A percentile compares a stretch with the other conserved stretches of the same genome.
Evolutionary conservation across 1,140 invertebrate species (phyloP).

Genomic region (Zaprionus kolodkinae): DNA sequence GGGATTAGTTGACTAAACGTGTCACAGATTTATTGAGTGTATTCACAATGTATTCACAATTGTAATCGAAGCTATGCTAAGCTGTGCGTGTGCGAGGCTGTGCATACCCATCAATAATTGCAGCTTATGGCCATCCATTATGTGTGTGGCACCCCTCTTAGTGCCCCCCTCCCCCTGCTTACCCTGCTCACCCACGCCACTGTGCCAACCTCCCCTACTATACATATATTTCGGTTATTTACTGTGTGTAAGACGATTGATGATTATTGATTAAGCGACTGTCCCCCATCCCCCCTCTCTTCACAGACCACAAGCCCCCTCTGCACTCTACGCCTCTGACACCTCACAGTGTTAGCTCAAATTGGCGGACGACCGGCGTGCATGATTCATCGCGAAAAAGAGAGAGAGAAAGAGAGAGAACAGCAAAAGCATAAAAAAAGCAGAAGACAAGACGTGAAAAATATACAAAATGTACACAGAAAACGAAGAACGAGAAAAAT

Average conservation of each 20-base stretch:
- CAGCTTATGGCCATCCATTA: conserved; percentile 78
- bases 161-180: too few species aligned
- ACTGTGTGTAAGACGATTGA: conserved; percentile 79
- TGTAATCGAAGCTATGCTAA: conserved; percentile 32
- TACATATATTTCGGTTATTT: conserved; percentile 49
- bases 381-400: conserved; percentile 63
- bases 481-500: neutral
- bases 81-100: conserved; percentile 26
- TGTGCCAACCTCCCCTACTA: neutral
- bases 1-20: conserved; percentile 7
- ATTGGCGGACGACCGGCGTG: conserved; percentile 39
- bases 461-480: conserved; percentile 39
- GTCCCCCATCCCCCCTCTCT: neutral
- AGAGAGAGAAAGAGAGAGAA: neutral
- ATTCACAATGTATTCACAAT: conserved; percentile 11
- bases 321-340: too few species aligned
- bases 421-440: conserved; percentile 18
- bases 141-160: conserved; percentile 20
- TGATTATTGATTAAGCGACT: conserved; percentile 75
- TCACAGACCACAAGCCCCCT: neutral
- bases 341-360: conserved; percentile 24
- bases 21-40: conserved; percentile 5
- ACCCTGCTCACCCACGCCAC: neutral
- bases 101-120: conserved; percentile 71
- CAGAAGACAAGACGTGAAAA: conserved; percentile 41